Evolutionary conservation across 92 coral and sea anemone genomes (phyloP).

Genomic region (Galaxea fascicularis): DNA sequence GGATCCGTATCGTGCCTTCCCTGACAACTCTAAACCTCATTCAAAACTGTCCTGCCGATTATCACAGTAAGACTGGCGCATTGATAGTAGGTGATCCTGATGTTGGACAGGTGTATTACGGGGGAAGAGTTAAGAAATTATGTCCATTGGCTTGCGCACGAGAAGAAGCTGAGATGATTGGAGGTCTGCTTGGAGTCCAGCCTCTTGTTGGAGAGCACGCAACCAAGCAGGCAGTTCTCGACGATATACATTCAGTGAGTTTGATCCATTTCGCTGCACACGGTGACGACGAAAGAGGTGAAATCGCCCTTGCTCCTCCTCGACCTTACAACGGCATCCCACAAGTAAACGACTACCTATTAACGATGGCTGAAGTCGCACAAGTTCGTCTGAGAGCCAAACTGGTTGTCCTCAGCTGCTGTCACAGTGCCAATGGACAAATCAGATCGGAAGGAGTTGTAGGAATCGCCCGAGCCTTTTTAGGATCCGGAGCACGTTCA

Average conservation of each 20-base stretch:
- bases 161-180: conserved; percentile 14
- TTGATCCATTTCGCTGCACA: conserved; percentile 1
- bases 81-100: conserved; percentile 7
- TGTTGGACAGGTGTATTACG: background rate
- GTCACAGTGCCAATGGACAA: conserved; percentile 31
- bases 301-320: background rate
- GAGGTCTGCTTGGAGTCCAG: background rate
- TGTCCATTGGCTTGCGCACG: background rate
- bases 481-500: conserved; percentile 40
- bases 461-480: conserved; percentile 47
- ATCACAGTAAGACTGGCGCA: background rate
- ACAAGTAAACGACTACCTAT: background rate
- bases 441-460: conserved; percentile 51
- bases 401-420: conserved; percentile 56
- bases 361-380: conserved; percentile 26
- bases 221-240: background rate
- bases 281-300: conserved; percentile 5
- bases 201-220: background rate
- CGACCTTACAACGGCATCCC: background rate
- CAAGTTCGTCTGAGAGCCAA: conserved; percentile 25
- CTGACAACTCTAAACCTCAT: background rate
- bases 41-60: background rate
- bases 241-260: background rate
- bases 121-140: background rate
- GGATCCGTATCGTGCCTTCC: background rate